Base-by-base conservation (phyloP, 2,113 vertebrate genomes). In the Conger conger region DNA sequence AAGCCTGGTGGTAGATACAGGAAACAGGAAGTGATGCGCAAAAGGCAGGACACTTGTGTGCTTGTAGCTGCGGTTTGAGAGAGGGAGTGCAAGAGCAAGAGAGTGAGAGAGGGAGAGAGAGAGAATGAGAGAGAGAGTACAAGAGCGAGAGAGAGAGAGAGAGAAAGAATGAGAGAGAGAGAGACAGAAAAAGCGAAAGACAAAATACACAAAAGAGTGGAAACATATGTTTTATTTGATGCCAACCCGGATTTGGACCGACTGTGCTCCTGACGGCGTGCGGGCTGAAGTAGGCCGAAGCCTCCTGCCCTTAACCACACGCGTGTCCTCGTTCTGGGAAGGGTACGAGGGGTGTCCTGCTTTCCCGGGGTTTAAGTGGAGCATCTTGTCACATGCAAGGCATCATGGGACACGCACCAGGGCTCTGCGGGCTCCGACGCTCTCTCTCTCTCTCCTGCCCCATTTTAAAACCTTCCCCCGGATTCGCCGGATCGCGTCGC, bases 311-410 rank as follows among this genome's bases (percentile, higher is more conserved):
- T 50, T 50, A 7, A 13, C 18, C 57, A 63, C 18, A 27, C 23
- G 20, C 57, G 4, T 33, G 68, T 73, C 68, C 63, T 30, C 63
- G 5, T n/a, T 73, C 63, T 73, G 68, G 13, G 68, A 30, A 4
- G 68, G n/a, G 9, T 20, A 23, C 2, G 60, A 13, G 18, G 68
- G 30, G 68, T 30, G 83, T 23, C 45, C 83, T 84, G 83, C 83
- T 84, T 84, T 84, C 23, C 27, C 27, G 27, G 13, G 76, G 30
- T 54, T 4, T 57, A 84, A 78, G 50, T 78, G 57, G 83, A 79
- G 50, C 45, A 30, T 57, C 40, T 81, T n/a, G 5, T 53, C 40
- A 50, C 40, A 27, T 57, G 73, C 33, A 50, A 57, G 1, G 33
- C 20, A 84, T n/a, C 45, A 33, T 18, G 76, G 73, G 18, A 7